These are phyloP conservation scores for Theocolax elegans DNA, from an alignment of 1,140 invertebrate species.

Conservation along the genomic window DNA sequence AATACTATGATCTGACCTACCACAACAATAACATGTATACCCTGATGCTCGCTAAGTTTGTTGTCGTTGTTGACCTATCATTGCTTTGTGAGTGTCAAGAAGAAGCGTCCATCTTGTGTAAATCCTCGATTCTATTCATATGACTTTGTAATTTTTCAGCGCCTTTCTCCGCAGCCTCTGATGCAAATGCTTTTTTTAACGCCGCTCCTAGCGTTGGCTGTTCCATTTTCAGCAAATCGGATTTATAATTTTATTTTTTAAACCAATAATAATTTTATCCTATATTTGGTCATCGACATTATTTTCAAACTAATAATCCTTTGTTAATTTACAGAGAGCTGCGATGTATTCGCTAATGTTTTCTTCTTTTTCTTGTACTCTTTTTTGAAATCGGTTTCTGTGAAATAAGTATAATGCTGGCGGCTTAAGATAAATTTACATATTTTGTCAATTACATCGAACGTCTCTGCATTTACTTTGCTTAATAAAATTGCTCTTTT, in stretches of 20 bases:
- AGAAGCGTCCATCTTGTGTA: too few relatives aligned
- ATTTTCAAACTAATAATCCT: not conserved
- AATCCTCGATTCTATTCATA: not conserved
- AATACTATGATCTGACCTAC: not conserved
- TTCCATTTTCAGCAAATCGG: not conserved
- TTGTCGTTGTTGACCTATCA: not conserved
- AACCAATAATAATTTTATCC: not conserved
- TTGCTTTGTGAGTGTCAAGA: not conserved
- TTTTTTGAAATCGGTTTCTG: not conserved
- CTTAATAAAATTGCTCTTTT: not conserved
- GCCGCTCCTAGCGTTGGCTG: not conserved
- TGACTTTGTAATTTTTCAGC: too few relatives aligned
- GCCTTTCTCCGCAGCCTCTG: not conserved
- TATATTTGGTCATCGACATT: not conserved
- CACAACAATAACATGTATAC: not conserved
- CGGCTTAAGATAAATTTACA: not conserved
- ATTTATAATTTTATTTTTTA: not conserved
- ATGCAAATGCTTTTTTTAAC: not conserved
- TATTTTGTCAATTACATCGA: not conserved
- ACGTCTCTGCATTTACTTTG: not conserved
- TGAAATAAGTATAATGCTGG: not conserved
- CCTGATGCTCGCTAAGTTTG: not conserved
- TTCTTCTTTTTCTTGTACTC: not conserved
- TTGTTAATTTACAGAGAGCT: not conserved
- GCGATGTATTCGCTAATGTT: not conserved